A percentile compares a stretch with the other conserved stretches of the same genome.
Evolutionary conservation across 2,888 invertebrate genomes (phyloP).

Genomic region (Epistrophe eligans): DNA sequence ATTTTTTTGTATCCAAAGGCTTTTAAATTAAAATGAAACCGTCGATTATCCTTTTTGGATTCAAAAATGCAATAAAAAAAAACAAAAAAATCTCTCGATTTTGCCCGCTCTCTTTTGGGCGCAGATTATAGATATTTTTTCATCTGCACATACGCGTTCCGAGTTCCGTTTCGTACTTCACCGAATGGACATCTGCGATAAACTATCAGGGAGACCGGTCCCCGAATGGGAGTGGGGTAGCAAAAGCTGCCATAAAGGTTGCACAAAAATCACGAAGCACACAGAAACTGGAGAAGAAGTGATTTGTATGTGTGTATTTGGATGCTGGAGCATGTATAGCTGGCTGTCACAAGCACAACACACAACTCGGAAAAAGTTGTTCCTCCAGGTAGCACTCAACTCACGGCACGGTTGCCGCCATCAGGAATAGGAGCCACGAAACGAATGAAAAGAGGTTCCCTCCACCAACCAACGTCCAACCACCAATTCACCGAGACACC

Average conservation of each 20-base stretch:
- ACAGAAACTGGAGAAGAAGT: slow-evolving; percentile 61
- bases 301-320: slow-evolving; percentile 73
- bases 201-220: slow-evolving; percentile 81
- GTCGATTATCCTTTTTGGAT: slow-evolving; percentile 59
- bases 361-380: slow-evolving; percentile 71
- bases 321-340: slow-evolving; percentile 49
- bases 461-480: slow-evolving; percentile 65
- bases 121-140: slow-evolving; percentile 73
- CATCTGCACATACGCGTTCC: slow-evolving; percentile 77
- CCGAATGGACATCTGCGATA: slow-evolving; percentile 84
- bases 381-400: slow-evolving; percentile 71
- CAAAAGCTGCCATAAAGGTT: slow-evolving; percentile 79
- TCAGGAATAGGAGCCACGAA: slow-evolving; percentile 67
- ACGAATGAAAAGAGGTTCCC: slow-evolving; percentile 72
- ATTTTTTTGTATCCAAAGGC: slow-evolving; percentile 29
- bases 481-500: slow-evolving; percentile 45
- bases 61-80: slow-evolving; percentile 29
- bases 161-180: slow-evolving; percentile 84
- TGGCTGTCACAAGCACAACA: slow-evolving; percentile 71
- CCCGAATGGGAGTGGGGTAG: slow-evolving; percentile 77
- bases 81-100: slow-evolving; percentile 64
- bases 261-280: slow-evolving; percentile 79
- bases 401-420: slow-evolving; percentile 79
- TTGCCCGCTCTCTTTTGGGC: slow-evolving; percentile 74
- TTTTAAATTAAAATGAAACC: slow-evolving; percentile 9